Base-by-base conservation (phyloP, 2,113 vertebrate species). In the Hucho hucho region DNA sequence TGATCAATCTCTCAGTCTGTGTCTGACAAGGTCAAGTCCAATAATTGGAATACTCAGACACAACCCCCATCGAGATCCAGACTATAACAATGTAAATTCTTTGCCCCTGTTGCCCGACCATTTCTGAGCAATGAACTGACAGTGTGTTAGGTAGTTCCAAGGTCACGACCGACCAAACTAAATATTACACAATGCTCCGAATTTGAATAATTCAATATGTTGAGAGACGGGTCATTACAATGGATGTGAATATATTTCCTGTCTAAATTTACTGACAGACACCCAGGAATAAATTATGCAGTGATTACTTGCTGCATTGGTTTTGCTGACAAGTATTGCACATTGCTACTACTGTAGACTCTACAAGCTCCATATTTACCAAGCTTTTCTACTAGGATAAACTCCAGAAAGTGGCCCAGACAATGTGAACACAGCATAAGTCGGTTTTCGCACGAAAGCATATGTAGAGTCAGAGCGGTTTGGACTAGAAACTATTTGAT, bases 1-100 rank as follows among this genome's bases (percentile, higher is more conserved):
- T 74, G 67, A 77, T 74, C 66, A 67, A 73, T 74, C 66, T 74
- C 56, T 74, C n/a, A 20, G 61, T 76, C 24, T 11, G 37, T 49
- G 75, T 72, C 75, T 72, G 67, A 59, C 78, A 73, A 78, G 70
- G 78, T 80, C 75, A 63, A 70, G 53, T 80, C 49, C 59, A 80
- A 73, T 75, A 75, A 75, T 49, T 68, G 46, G 53, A 77, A 28
- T 64, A 63, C 32, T 29, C 72, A 63, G 66, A 53, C 47, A 58
- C 49, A 32, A 20, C 56, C 56, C 69, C 47, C 49, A 75, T 18
- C 70, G 11, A 72, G n/a, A 22, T 28, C 4, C 25, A 53, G 1
- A 49, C 12, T 16, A 12, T 16, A 53, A 66, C 66, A 26, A 65
- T 66, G 46, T 56, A 63, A 73, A 69, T 43, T 29, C 18, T 29